Evolutionary conservation across 2,888 invertebrate species (phyloP), one percentile per base, ranked within the genome.

Genomic region (Troides oblongomaculatus): DNA sequence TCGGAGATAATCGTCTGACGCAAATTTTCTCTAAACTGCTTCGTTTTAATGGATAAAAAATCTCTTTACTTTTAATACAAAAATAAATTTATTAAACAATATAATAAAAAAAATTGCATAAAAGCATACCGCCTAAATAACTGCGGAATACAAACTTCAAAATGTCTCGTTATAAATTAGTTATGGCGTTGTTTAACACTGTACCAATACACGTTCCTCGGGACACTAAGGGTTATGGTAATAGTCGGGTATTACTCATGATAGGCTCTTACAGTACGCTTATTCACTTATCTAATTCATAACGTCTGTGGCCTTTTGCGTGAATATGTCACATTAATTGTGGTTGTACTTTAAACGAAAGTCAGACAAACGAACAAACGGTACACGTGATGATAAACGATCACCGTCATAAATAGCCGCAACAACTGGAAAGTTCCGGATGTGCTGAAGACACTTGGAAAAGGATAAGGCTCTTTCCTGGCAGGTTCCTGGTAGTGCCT

Each of bases 91-190:
- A 39, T 58, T 60, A 30, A 56, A 53, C 64, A 58, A 62, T 58
- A 66, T 58, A 58, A 21, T 21, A 21, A 21, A 8, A 14, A 59
- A 58, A 66, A 62, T 60, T 53, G 18, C 63, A 66, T 66, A 59
- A 25, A 56, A 17, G 39, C 53, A 23, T 25, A 63, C 63, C 46
- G 70, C 25, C 64, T 25, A 56, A 58, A 7, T 5, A 56, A 60
- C 39, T 59, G 53, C 62, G 43, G 10, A 68, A 53, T 8, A 62
- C 58, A 4, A 62, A 36, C 61, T 62, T 57, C 25, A 60, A 36
- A 56, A 56, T 50, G 63, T 70, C 66, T 70, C 59, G 64, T 66
- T 69, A 53, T 8, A 4, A n/a, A 6, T 70, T 63, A 66, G 53
- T 60, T 70, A 66, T 63, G 65, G 21, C 25, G 57, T 43, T 25